Evolutionary conservation across 2,888 invertebrate species (phyloP), one percentile per base, ranked within the genome.

Genomic region (Galeopsomyia nigrocyanea): DNA sequence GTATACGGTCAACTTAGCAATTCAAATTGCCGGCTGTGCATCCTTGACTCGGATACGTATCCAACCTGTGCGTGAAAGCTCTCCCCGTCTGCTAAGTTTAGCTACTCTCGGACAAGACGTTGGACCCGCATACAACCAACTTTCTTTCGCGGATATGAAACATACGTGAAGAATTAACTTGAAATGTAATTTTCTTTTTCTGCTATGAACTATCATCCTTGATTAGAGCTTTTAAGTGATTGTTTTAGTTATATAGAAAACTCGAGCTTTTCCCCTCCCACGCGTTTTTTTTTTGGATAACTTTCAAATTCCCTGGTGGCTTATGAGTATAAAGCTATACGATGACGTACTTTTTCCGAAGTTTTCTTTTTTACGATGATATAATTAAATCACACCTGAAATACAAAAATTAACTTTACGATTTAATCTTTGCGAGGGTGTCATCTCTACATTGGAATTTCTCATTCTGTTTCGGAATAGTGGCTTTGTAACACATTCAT

Each of bases 1-100:
- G n/a, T n/a, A n/a, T 67, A 73, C 71, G 75, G 69, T 68, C 70
- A 73, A 72, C 72, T 80, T 80, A 79, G 80, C 79, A 82, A 81
- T 81, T 81, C 78, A 81, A 81, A 80, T 80, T 69, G 67, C 67
- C 65, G 75, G 60, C 68, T 70, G 70, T 74, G 74, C 76, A 81
- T 74, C 78, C 79, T 79, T 80, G 79, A 80, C 78, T 76, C 67
- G 62, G 58, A 68, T 75, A 53, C 65, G 49, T 62, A 55, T 19
- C 3, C 19, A 17, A n/a, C 6, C 0, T 7, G 13, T 21, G 10
- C 19, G 10, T 14, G 47, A 46, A 49, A 19, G 14, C 47, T 0
- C 51, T n/a, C 26, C 47, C 31, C 49, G 55, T 61, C 68, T 61
- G 5, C 22, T 10, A 68, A 68, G 68, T 68, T 68, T 62, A 47